phyloP scores from a whole-genome alignment of 1,140 invertebrate genomes.

The Achatina immaculata region DNA sequence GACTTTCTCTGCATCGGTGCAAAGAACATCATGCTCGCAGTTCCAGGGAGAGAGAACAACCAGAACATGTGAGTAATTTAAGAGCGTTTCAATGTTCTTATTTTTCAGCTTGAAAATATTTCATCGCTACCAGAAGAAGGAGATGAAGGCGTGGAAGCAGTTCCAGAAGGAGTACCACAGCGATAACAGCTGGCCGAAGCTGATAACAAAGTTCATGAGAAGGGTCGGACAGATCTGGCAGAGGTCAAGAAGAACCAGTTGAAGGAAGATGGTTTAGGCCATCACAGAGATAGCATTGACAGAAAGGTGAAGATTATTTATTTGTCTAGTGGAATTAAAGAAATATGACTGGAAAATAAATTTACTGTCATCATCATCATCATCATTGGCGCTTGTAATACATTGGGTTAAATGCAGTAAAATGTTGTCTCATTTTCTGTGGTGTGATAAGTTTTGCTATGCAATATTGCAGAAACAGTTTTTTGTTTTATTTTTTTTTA shows the following conservation, averaged over 20 bases:
- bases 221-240: background rate
- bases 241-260: background rate
- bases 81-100: too few relatives aligned
- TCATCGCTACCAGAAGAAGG: constrained; percentile 29
- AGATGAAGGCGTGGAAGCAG: constrained; percentile 32
- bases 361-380: background rate
- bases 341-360: background rate
- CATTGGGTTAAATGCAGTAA: background rate
- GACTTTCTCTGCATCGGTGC: too few relatives aligned
- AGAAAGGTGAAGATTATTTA: background rate
- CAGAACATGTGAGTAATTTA: too few relatives aligned
- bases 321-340: too few relatives aligned
- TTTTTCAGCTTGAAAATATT: constrained; percentile 27
- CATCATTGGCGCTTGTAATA: background rate
- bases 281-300: background rate
- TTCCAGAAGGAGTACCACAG: constrained; percentile 21
- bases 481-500: too few relatives aligned
- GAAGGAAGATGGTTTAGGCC: background rate
- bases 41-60: too few relatives aligned
- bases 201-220: background rate
- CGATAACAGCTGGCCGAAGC: background rate
- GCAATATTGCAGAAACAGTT: too few relatives aligned
- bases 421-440: background rate
- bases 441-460: too few relatives aligned
- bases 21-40: too few relatives aligned